Base-by-base conservation (phyloP, 2,888 invertebrate genomes). In the Nephrocerus scutellatus region DNA sequence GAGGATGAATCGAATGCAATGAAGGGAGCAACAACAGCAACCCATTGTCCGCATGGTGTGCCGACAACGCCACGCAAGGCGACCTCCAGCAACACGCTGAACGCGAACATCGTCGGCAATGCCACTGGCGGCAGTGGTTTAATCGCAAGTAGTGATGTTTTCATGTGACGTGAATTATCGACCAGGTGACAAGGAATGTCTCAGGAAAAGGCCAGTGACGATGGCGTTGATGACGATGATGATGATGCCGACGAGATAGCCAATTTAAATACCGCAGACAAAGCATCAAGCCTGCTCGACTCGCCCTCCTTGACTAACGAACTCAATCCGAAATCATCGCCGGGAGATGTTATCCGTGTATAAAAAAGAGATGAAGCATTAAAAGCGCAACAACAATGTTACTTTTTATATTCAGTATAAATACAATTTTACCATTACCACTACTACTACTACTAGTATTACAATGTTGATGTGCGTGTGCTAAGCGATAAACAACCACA, bases 151-250 rank as follows among this genome's bases (percentile, higher is more conserved):
- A 82, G 79, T 41, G 84, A 84, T 63, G 80, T 85, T 54, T 86
- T 85, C 63, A 86, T 85, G 85, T 86, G 83, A 85, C 80, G 74
- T 47, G 62, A 62, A 50, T n/a, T n/a, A n/a, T 56, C 59, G 35
- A 51, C 55, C 36, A 57, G 57, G 52, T 63, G 66, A 65, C 59
- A 48, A 49, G 23, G 38, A 24, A 38, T 52, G 22, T 30, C 50
- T 12, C 46, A 43, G 40, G 48, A 52, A 30, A 43, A 47, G 36
- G 33, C 43, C 30, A 44, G 44, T 36, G 49, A 51, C 10, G 46
- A 50, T 13, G 35, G 28, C 7, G 47, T 43, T 14, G 35, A 34
- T 10, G 33, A 31, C 18, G 38, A 24, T 13, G 36, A 38, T 23
- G 47, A 38, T 18, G 28, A 29, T 14, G 40, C 43, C 30, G 37